These are phyloP conservation scores for Oreortyx pictus DNA, from an alignment of 2,797 vertebrate species.

Conservation along the genomic window DNA sequence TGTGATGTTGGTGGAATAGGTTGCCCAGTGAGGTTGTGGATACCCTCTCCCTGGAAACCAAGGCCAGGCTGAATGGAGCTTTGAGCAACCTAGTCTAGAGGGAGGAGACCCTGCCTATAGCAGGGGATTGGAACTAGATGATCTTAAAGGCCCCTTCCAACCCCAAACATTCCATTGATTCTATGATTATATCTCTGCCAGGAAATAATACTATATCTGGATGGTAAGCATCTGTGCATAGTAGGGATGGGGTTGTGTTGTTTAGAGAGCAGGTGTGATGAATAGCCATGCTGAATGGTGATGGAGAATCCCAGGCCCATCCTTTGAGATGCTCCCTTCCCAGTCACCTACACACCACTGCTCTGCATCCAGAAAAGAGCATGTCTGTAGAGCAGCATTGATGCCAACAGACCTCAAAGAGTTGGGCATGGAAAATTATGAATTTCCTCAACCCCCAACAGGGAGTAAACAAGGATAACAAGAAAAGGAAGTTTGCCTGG, in stretches of 20 bases:
- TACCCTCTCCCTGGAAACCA: too few species aligned
- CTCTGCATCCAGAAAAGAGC: not conserved
- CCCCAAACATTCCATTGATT: too few species aligned
- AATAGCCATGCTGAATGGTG: not conserved
- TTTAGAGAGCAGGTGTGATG: not conserved
- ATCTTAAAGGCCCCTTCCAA: too few species aligned
- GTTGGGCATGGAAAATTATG: not conserved
- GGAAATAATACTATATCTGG: not conserved
- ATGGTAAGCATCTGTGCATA: not conserved
- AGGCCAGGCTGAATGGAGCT: too few species aligned
- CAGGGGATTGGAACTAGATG: too few species aligned
- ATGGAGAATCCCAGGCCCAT: too few species aligned
- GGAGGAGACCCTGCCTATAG: too few species aligned
- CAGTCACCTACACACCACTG: not conserved
- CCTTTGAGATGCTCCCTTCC: not conserved
- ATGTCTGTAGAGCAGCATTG: accelerated
- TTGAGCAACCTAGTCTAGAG: too few species aligned
- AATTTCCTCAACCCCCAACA: not conserved
- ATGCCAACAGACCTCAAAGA: not conserved
- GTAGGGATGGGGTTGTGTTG: not conserved
- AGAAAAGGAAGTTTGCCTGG: not conserved
- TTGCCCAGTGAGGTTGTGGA: too few species aligned
- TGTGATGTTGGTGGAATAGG: too few species aligned
- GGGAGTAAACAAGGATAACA: not conserved
- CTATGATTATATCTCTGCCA: not conserved